Evolutionary conservation across 2,113 vertebrate genomes (phyloP).

Genomic region (Pyrgilauda ruficollis): DNA sequence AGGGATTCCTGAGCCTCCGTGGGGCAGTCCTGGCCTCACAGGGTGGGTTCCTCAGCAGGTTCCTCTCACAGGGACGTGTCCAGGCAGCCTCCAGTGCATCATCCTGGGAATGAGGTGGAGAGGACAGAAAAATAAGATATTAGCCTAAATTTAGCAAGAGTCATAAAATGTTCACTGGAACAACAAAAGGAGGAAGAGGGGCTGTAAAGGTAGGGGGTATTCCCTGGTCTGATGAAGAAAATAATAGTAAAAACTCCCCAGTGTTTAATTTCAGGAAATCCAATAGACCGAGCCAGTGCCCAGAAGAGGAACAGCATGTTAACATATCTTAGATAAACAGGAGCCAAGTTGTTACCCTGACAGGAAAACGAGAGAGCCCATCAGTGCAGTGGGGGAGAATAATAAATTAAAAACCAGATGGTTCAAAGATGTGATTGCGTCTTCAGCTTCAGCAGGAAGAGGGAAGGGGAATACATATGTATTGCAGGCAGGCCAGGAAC

Average conservation of each 20-base stretch:
- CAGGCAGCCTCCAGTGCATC: neutral
- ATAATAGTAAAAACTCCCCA: constrained; percentile 41
- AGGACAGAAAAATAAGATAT: constrained; percentile 10
- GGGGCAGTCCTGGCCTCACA: neutral
- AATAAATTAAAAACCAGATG: constrained; percentile 58
- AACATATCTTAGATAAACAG: constrained; percentile 58
- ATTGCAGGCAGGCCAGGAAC: constrained; percentile 26
- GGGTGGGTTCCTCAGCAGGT: neutral
- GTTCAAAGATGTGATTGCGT: constrained; percentile 46
- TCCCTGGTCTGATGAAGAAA: constrained; percentile 44
- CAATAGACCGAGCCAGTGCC: neutral
- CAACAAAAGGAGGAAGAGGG: constrained; percentile 54
- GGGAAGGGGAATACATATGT: neutral
- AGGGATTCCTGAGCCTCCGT: neutral
- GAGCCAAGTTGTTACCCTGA: constrained; percentile 45
- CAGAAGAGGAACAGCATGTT: constrained; percentile 52
- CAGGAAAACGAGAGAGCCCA: neutral
- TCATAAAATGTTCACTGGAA: neutral
- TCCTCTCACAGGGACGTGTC: neutral
- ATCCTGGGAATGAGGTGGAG: neutral
- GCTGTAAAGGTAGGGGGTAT: constrained; percentile 37
- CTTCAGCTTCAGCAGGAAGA: constrained; percentile 48
- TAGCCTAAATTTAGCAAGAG: constrained; percentile 7
- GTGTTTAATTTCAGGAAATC: constrained; percentile 59
- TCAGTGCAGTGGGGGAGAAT: neutral